Conservation (phyloP, 1,140 invertebrate genomes). For the Tyrophagus putrescentiae region DNA sequence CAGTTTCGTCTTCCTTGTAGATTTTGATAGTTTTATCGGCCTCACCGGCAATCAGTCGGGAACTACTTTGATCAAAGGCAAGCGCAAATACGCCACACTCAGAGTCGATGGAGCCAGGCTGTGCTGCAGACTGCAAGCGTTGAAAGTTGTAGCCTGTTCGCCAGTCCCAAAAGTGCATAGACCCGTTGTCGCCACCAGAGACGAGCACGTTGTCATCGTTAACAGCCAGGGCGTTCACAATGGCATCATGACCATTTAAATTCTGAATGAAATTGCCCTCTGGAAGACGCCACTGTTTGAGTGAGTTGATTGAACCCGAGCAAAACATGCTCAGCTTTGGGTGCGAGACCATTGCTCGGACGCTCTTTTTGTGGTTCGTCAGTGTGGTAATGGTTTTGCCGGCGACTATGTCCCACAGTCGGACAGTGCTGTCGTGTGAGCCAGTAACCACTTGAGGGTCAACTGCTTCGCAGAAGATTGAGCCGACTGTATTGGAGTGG, state of each 20-base stretch:
- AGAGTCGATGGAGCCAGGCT: constrained; percentile 98
- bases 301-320: constrained; percentile 93
- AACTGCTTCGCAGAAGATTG: constrained; percentile 71
- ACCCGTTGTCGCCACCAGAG: constrained; percentile 97
- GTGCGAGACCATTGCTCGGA: constrained; percentile 76
- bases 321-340: constrained; percentile 89
- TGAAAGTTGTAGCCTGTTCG: constrained; percentile 96
- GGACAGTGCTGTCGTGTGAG: constrained; percentile 54
- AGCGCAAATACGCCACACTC: constrained; percentile 94
- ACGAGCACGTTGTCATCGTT: constrained; percentile 89
- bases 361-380: constrained; percentile 98
- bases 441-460: constrained; percentile 74
- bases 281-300: constrained; percentile 98
- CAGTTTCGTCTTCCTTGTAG: constrained; percentile 91
- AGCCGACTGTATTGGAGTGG: constrained; percentile 92
- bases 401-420: constrained; percentile 91
- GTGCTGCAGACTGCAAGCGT: constrained; percentile 71
- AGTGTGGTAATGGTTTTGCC: constrained; percentile 86
- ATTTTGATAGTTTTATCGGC: constrained; percentile 99
- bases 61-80: constrained; percentile 83
- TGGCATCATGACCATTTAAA: constrained; percentile 89
- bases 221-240: constrained; percentile 86
- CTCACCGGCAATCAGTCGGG: constrained; percentile 84
- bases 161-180: constrained; percentile 97
- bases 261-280: constrained; percentile 98